phyloP scores from a whole-genome alignment of 2,888 invertebrate species.

The Cantharis rustica region DNA sequence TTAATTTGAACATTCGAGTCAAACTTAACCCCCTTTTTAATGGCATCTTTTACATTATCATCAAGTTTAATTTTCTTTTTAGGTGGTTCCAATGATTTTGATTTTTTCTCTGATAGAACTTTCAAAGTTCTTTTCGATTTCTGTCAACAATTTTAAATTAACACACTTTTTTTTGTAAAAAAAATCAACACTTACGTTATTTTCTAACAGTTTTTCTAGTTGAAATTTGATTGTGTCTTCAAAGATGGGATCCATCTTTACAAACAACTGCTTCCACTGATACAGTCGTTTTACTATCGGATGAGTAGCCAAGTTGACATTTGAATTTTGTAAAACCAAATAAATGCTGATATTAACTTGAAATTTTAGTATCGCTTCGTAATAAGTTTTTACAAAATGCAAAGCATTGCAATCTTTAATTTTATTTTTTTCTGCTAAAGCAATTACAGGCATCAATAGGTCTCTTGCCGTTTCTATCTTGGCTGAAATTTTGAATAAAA shows the following conservation, averaged over 20 bases:
- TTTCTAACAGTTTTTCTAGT: conserved; percentile 64
- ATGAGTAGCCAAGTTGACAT: conserved; percentile 75
- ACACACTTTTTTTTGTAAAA: not conserved
- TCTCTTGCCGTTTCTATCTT: conserved; percentile 67
- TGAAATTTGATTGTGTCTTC: conserved; percentile 70
- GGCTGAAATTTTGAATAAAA: conserved; percentile 34
- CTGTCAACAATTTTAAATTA: not conserved
- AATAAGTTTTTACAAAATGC: conserved; percentile 68
- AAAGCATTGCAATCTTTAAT: conserved; percentile 69
- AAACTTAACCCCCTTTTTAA: conserved; percentile 10
- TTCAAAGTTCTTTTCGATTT: not conserved
- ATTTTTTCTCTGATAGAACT: not conserved
- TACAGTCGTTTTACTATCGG: conserved; percentile 87
- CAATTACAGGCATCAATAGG: conserved; percentile 69
- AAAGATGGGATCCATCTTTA: conserved; percentile 74
- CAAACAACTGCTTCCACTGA: conserved; percentile 77
- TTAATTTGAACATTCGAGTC: not conserved
- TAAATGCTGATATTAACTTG: conserved; percentile 80
- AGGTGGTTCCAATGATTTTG: not conserved
- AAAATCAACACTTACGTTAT: conserved; percentile 18
- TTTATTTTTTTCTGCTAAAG: conserved; percentile 64
- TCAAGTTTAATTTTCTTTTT: conserved; percentile 2
- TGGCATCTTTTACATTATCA: not conserved
- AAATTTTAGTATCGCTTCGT: conserved; percentile 57
- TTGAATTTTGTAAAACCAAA: conserved; percentile 79